Evolutionary conservation across 2,888 invertebrate species (phyloP).

Genomic region (Chalcosyrphus nemorum): DNA sequence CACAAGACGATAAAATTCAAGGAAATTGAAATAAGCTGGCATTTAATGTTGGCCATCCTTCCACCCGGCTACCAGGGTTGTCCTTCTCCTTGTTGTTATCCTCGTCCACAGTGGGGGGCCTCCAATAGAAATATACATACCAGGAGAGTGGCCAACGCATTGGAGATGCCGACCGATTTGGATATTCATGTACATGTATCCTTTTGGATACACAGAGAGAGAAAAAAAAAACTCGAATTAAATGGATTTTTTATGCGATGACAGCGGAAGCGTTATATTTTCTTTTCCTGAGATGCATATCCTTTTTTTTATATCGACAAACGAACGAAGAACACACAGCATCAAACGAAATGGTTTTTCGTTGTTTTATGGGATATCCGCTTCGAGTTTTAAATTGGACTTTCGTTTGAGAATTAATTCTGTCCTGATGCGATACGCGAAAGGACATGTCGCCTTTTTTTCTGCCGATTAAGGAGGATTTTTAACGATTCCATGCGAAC

Average conservation of each 20-base stretch:
- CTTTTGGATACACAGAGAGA: constrained; percentile 2
- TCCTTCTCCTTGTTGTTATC: not conserved
- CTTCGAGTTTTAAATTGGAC: not conserved
- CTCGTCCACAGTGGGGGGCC: not conserved
- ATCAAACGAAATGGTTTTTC: not conserved
- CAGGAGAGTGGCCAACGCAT: constrained; percentile 4
- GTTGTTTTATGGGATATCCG: not conserved
- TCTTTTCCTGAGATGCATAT: not conserved
- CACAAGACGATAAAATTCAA: constrained; percentile 49
- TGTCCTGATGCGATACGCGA: not conserved
- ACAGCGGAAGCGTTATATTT: not conserved
- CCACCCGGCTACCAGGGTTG: too few species aligned
- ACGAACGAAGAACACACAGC: not conserved
- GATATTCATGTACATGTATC: constrained; percentile 24
- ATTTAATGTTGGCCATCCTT: constrained; percentile 39
- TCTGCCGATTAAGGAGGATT: too few species aligned
- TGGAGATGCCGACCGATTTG: constrained; percentile 36
- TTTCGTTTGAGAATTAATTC: not conserved
- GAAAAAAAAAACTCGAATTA: constrained; percentile 13
- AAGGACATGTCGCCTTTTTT: too few species aligned
- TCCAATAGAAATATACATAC: too few species aligned
- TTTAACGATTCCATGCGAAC: too few species aligned
- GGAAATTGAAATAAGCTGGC: constrained; percentile 64
- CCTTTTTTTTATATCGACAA: not conserved
- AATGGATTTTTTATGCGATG: constrained; percentile 21